Percentiles rank a stretch among this genome's conserved stretches.
Evolutionary conservation across 2,888 invertebrate genomes (phyloP).

Genomic region (Hemaris fuciformis): DNA sequence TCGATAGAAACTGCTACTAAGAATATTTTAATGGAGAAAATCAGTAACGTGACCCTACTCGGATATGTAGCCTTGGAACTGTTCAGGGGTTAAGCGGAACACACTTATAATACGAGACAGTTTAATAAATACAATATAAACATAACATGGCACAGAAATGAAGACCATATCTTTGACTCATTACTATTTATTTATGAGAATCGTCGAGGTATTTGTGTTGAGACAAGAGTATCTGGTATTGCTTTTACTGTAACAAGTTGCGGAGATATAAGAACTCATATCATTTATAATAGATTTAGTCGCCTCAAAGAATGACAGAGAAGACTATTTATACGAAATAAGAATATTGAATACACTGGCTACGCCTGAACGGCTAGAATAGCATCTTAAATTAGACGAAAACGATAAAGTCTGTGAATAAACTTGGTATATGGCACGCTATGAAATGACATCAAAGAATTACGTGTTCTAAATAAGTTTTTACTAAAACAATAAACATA

Average conservation of each 20-base stretch:
- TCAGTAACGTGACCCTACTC: too few species aligned
- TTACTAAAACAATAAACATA: not conserved
- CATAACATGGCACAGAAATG: not conserved
- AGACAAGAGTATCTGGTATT: not conserved
- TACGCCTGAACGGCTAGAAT: not conserved
- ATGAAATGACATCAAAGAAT: conserved; percentile 17
- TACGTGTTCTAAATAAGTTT: conserved; percentile 4
- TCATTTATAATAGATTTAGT: not conserved
- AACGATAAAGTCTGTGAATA: conserved; percentile 13
- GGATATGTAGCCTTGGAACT: too few species aligned
- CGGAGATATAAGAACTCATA: not conserved
- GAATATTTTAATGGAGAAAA: too few species aligned
- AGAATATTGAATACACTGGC: not conserved
- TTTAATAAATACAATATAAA: not conserved
- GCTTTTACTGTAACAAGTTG: not conserved
- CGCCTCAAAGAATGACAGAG: not conserved
- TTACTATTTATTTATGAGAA: conserved; percentile 1
- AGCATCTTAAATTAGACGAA: conserved; percentile 13
- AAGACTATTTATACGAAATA: conserved; percentile 4
- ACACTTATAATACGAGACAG: too few species aligned
- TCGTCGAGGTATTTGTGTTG: not conserved
- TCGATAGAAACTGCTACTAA: too few species aligned
- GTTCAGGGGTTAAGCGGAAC: too few species aligned
- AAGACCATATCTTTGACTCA: not conserved
- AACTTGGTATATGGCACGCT: conserved; percentile 4